Evolutionary conservation across 2,888 invertebrate species (phyloP).

Genomic region (Oligia strigilis): DNA sequence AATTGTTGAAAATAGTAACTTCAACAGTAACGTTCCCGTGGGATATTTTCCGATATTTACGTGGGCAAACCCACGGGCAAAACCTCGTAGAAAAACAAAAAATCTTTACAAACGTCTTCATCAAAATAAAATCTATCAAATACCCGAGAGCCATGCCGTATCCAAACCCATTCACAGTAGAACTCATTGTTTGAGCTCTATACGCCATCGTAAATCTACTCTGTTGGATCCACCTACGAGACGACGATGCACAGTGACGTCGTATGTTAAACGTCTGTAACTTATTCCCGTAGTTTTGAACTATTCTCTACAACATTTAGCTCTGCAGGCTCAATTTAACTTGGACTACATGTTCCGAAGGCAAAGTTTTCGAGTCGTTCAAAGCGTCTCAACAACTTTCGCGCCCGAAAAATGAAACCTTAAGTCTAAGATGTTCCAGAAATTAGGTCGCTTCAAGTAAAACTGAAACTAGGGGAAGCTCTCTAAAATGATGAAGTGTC

Average conservation of each 20-base stretch:
- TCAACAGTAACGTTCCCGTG: neutral
- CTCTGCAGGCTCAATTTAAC: constrained; percentile 28
- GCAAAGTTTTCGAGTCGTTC: constrained; percentile 39
- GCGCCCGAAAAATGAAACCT: constrained; percentile 20
- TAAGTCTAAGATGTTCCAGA: constrained; percentile 17
- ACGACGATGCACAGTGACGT: neutral
- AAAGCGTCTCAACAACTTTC: constrained; percentile 31
- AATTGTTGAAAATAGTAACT: too few species aligned
- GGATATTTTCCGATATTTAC: neutral
- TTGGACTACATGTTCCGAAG: constrained; percentile 20
- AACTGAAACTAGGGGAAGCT: neutral
- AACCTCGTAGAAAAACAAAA: neutral
- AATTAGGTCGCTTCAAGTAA: constrained; percentile 27
- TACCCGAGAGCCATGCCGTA: neutral
- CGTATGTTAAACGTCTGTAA: neutral
- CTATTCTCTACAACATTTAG: constrained; percentile 13
- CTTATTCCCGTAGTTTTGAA: neutral
- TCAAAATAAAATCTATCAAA: neutral
- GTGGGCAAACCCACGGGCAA: neutral
- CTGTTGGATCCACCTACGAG: neutral
- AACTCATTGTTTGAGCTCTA: neutral
- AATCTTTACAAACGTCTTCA: neutral
- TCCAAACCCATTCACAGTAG: neutral
- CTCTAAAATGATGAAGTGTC: constrained; percentile 3
- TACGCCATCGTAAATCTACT: neutral